Base-by-base conservation (phyloP, 2,888 invertebrate species). In the Drosophila macrospina region DNA sequence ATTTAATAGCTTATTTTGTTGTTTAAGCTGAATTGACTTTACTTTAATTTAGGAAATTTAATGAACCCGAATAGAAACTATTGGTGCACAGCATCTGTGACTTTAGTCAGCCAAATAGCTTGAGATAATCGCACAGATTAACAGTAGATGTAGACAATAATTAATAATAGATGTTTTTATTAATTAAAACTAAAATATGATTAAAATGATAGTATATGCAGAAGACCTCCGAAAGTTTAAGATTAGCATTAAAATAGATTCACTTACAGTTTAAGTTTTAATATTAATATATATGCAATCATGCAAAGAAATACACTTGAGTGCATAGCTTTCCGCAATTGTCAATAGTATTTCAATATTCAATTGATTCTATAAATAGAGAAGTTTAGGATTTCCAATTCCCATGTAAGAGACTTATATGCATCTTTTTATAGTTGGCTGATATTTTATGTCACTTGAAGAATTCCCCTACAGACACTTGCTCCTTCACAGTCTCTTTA, bases 401-500 rank as follows among this genome's bases (percentile, higher is more conserved):
- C 26, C 34, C 45, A 61, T 44, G 48, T 54, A 32, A 34, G 26
- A 42, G 44, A 28, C 6, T 1, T 42, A 24, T 42, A 24, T 74
- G 61, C 59, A 64, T 45, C 74, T 69, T 82, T 81, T 86, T 80
- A 80, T 86, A 78, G 83, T 78, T 80, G 69, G 70, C 74, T 76
- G 86, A 78, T 70, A 82, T 83, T 76, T 83, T 80, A 74, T 83
- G 83, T 51, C 76, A 66, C 66, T 82, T 78, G 74, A 83, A 80
- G 69, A 65, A 64, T 70, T 61, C 47, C 37, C 10, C 8, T 8
- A n/a, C 26, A 42, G 16, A 4, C 56, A 34, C 15, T 47, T 32
- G 28, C 24, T 15, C 44, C 34, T 3, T 11, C 37, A 8, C 32
- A 3, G 32, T 11, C 36, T n/a, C 24, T 2, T 39, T 16, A 20